These are phyloP conservation scores for Cephonodes hylas DNA, from an alignment of 2,888 invertebrate genomes.

Conservation along the genomic window DNA sequence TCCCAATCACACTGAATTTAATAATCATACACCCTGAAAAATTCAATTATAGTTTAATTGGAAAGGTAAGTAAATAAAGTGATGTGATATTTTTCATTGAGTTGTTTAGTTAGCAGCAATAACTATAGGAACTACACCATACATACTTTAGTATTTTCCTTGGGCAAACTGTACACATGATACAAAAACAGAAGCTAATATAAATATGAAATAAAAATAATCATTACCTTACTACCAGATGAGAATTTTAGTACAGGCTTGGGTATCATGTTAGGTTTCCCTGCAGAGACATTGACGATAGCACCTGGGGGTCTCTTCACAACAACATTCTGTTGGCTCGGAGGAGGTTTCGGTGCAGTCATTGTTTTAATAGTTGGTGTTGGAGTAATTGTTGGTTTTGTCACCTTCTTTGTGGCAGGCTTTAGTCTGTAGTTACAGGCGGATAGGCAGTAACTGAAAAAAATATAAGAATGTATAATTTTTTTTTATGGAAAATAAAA, in stretches of 20 bases:
- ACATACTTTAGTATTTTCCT: too few species aligned
- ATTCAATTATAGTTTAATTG: too few species aligned
- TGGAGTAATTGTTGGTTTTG: constrained; percentile 49
- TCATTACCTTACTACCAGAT: constrained; percentile 72
- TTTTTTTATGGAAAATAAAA: too few species aligned
- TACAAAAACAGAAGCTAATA: background rate
- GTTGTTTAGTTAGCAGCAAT: too few species aligned
- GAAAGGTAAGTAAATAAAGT: too few species aligned
- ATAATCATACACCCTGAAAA: too few species aligned
- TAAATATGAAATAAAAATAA: background rate
- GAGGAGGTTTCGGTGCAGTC: constrained; percentile 60
- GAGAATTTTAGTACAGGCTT: constrained; percentile 89
- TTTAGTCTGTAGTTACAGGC: constrained; percentile 90
- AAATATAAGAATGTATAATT: too few species aligned
- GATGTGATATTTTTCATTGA: too few species aligned
- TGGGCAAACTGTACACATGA: too few species aligned
- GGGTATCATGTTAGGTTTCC: constrained; percentile 86
- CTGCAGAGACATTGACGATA: constrained; percentile 80
- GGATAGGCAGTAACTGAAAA: constrained; percentile 89
- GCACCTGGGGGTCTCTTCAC: constrained; percentile 68
- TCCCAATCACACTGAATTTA: too few species aligned
- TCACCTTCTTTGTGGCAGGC: constrained; percentile 74
- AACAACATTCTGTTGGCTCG: constrained; percentile 71
- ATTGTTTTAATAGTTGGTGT: constrained; percentile 59
- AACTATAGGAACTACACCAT: too few species aligned